Evolutionary conservation across 2,113 vertebrate genomes (phyloP).

Genomic region (Neoarius graeffei): DNA sequence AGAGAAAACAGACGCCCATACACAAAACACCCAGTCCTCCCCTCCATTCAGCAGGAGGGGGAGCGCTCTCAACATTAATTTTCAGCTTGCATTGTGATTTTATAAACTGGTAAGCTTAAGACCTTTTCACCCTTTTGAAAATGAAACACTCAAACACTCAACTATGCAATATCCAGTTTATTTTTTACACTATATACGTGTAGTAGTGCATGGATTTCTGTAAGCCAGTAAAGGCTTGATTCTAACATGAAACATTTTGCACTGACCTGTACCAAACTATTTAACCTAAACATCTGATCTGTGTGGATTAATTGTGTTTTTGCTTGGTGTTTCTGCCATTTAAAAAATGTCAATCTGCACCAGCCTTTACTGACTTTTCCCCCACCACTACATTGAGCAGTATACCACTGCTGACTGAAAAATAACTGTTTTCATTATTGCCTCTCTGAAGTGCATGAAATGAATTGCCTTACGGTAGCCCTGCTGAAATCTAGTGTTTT

Average conservation of each 20-base stretch:
- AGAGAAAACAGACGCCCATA: conserved; percentile 88
- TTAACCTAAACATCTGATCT: neutral
- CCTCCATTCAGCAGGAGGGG: conserved; percentile 48
- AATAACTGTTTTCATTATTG: neutral
- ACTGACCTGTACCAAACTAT: neutral
- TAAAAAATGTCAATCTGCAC: neutral
- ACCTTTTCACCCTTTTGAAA: conserved; percentile 14
- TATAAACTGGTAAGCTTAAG: conserved; percentile 50
- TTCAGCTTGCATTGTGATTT: conserved; percentile 52
- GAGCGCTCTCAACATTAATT: conserved; percentile 58
- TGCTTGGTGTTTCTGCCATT: neutral
- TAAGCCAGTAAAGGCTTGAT: neutral
- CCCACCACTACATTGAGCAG: neutral
- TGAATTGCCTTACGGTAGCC: neutral
- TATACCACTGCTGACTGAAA: neutral
- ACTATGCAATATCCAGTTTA: neutral
- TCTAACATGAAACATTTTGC: neutral
- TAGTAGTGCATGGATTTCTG: neutral
- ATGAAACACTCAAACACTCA: conserved; percentile 10
- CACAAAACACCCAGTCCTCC: conserved; percentile 67
- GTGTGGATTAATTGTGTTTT: neutral
- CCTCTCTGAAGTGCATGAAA: neutral
- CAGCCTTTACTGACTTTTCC: neutral
- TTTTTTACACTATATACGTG: neutral
- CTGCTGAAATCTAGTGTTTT: neutral